Evolutionary conservation across 2,888 invertebrate genomes (phyloP), one percentile per base, ranked within the genome.

Genomic region (Mimachlamys varia): DNA sequence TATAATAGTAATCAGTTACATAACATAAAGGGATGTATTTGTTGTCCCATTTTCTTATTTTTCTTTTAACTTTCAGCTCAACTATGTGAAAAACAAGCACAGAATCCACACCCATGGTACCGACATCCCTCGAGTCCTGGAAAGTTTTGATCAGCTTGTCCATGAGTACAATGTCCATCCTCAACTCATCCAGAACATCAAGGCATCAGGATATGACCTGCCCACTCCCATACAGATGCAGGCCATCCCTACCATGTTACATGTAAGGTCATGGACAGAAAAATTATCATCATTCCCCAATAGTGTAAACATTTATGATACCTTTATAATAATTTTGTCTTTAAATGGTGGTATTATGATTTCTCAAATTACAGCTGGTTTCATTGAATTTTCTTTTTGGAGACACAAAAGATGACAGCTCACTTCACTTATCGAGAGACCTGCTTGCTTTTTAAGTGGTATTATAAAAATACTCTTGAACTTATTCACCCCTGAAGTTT

Each of bases 171-270:
- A 97, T 55, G 97, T 98, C 10, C 97, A 97, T 0, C 96, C 97
- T 10, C 97, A 97, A 33, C 96, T 99, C 0, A 96, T 98, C 17
- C 97, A 98, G 50, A 99, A 98, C 93, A 97, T 99, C 12, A 97
- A 96, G 44, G 97, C 91, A 19, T 92, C 94, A 10, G 96, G 96
- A 10, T 96, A 96, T 91, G 93, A 90, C 7, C 90, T 88, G 50
- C 96, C 96, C 0, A 97, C 97, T 19, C 95, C 96, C 5, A 95
- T 97, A 89, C 96, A 97, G 97, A 98, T 99, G 97, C 99, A 99
- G 97, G 98, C 98, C 0, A 97, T 99, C 93, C 98, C 99, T 0
- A 97, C 98, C 91, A 98, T 99, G 98, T 96, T 99, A 90, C 94
- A 95, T 90, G 96, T 96, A 93, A 92, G 93, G 12, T 76, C 33